Conservation (phyloP, 1,140 invertebrate genomes). For the Drosophila hydei region DNA sequence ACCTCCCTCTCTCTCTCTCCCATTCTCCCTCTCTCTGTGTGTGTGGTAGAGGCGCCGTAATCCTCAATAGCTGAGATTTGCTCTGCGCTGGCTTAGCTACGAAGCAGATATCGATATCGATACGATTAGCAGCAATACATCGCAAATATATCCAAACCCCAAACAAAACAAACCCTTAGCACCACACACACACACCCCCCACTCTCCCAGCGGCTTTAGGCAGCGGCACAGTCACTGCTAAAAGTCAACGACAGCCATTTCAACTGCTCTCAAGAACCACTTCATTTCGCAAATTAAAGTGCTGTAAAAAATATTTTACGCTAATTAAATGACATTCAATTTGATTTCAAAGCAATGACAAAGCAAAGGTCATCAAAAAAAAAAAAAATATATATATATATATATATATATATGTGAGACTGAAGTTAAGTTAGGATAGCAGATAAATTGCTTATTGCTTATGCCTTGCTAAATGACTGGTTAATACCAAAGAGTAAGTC, state of each 20-base stretch:
- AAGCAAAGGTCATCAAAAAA: too few relatives aligned
- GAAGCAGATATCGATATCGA: conserved; percentile 25
- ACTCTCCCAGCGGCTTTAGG: not conserved
- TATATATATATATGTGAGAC: too few relatives aligned
- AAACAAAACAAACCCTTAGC: not conserved
- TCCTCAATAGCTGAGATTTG: conserved; percentile 75
- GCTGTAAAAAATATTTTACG: conserved; percentile 67
- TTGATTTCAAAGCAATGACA: not conserved
- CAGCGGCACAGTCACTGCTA: not conserved
- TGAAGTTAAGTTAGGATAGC: too few relatives aligned
- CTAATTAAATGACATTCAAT: conserved; percentile 74
- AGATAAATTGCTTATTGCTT: too few relatives aligned
- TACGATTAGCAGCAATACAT: conserved; percentile 9
- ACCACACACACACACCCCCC: not conserved
- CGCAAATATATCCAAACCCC: not conserved
- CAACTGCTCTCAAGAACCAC: conserved; percentile 41
- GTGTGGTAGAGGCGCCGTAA: conserved; percentile 43
- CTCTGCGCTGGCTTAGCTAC: conserved; percentile 22
- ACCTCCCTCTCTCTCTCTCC: too few relatives aligned
- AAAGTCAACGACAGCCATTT: conserved; percentile 20
- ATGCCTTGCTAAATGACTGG: too few relatives aligned
- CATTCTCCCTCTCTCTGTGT: too few relatives aligned
- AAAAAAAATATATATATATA: too few relatives aligned
- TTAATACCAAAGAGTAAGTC: too few relatives aligned
- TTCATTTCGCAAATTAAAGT: conserved; percentile 74